Percentiles rank a stretch among this genome's conserved stretches.
Evolutionary conservation across 2,888 invertebrate genomes (phyloP).

Genomic region (Rutpela maculata): DNA sequence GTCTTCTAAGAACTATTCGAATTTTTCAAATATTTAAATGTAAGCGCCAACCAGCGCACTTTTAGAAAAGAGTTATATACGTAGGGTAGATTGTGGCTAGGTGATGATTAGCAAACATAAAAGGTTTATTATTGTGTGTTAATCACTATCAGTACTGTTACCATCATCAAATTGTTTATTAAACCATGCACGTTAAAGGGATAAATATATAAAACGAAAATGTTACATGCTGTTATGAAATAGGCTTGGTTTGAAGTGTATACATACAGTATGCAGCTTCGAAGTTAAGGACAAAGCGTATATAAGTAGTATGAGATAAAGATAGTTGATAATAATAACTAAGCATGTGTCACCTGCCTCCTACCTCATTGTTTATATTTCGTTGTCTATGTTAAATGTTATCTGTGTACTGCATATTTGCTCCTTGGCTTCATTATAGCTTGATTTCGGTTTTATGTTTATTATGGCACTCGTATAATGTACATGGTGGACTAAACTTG

Average conservation of each 20-base stretch:
- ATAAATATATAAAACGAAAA: not conserved
- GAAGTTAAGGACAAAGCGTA: not conserved
- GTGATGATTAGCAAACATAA: not conserved
- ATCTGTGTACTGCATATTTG: not conserved
- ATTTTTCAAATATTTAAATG: constrained; percentile 2
- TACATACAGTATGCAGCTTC: not conserved
- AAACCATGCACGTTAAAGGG: not conserved
- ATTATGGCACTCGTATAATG: not conserved
- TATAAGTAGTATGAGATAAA: constrained; percentile 3
- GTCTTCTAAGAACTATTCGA: not conserved
- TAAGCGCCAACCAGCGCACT: not conserved
- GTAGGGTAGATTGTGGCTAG: not conserved
- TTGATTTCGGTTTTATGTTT: not conserved
- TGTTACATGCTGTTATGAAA: not conserved
- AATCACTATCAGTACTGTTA: not conserved
- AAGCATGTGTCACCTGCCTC: constrained; percentile 4
- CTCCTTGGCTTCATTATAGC: not conserved
- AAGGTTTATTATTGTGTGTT: not conserved
- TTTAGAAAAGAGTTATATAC: not conserved
- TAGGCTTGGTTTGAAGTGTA: not conserved
- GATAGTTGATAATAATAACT: not conserved
- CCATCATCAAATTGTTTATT: not conserved
- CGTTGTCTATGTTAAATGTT: constrained; percentile 7
- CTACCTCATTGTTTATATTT: constrained; percentile 7
- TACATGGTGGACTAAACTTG: no score